Evolutionary conservation across 2,888 invertebrate species (phyloP).

Genomic region (Dicycla oo): DNA sequence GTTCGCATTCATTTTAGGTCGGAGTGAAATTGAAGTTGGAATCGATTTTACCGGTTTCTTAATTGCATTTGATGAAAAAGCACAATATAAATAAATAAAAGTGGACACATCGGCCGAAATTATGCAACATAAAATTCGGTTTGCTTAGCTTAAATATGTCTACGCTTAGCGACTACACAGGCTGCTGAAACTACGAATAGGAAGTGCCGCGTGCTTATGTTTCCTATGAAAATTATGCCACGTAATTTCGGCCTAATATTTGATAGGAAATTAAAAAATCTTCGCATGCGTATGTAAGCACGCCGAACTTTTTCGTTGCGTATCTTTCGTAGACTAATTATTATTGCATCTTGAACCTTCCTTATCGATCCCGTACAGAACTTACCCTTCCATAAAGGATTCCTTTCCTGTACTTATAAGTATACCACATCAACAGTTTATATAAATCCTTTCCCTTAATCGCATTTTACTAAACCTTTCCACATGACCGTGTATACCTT

Average conservation of each 20-base stretch:
- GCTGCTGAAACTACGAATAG: no score
- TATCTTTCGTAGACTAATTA: background rate
- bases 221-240: no score
- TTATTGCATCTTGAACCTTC: background rate
- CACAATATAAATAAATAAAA: no score
- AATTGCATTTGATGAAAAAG: no score
- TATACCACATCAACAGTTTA: constrained; percentile 31
- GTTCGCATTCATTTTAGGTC: background rate
- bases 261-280: background rate
- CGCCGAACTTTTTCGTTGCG: background rate
- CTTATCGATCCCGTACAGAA: background rate
- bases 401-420: background rate
- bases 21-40: constrained; percentile 10
- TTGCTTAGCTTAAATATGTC: no score
- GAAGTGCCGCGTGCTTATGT: no score
- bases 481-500: constrained; percentile 38
- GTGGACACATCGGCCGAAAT: no score
- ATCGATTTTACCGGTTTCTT: background rate
- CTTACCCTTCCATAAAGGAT: background rate
- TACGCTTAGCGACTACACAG: no score
- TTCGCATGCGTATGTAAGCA: no score
- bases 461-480: constrained; percentile 33
- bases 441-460: constrained; percentile 49
- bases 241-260: no score
- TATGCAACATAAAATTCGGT: no score